A percentile compares a stretch with the other conserved stretches of the same genome.
Evolutionary conservation across 2,113 vertebrate species (phyloP).

Genomic region (Motacilla tschutschensis): DNA sequence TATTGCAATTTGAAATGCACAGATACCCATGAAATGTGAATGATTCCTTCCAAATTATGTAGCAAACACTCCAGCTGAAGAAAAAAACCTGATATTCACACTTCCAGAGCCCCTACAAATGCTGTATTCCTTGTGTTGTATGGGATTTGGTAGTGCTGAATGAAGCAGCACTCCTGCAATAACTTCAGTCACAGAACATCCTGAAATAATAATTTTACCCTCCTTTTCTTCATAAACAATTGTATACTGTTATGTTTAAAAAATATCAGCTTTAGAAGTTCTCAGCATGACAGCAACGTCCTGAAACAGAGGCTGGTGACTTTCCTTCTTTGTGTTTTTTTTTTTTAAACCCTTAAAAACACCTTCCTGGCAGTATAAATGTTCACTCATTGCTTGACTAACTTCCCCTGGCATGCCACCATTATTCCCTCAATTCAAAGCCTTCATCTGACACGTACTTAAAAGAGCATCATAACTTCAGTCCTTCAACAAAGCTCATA

Average conservation of each 20-base stretch:
- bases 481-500: neutral
- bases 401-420: neutral
- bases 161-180: neutral
- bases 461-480: neutral
- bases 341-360: neutral
- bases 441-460: neutral
- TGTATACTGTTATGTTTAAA: neutral
- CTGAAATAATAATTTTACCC: neutral
- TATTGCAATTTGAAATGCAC: neutral
- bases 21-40: neutral
- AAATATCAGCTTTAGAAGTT: neutral
- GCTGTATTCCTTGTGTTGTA: neutral
- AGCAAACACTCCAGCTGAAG: neutral
- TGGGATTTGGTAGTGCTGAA: neutral
- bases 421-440: neutral
- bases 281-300: neutral
- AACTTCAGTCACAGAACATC: neutral
- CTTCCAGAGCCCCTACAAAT: neutral
- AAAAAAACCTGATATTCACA: neutral
- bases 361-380: neutral
- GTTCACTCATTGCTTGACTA: neutral
- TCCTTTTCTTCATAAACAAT: neutral
- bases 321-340: neutral
- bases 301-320: neutral
- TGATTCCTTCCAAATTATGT: neutral